These are phyloP conservation scores for Microcebus jonahi DNA, from an alignment of 2,113 vertebrate genomes.

Conservation along the genomic window DNA sequence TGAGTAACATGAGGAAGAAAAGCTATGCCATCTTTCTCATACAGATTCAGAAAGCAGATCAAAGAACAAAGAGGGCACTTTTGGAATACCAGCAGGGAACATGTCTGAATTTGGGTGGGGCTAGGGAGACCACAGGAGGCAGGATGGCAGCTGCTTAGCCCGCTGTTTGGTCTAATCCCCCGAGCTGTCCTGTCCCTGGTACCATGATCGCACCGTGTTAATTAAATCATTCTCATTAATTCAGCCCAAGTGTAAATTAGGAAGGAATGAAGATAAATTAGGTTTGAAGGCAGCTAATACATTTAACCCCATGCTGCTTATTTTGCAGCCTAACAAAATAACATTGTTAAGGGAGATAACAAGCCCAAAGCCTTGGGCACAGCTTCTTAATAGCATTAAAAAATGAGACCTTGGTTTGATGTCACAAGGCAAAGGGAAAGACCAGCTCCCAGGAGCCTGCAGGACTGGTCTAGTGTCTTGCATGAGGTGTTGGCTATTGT, in stretches of 20 bases:
- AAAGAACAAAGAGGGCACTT: slow-evolving; percentile 53
- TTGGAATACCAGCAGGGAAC: slow-evolving; percentile 22
- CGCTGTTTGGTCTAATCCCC: slow-evolving; percentile 25
- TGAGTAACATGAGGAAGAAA: neutral
- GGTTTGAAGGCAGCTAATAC: slow-evolving; percentile 82
- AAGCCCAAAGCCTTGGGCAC: slow-evolving; percentile 82
- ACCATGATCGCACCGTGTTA: slow-evolving; percentile 78
- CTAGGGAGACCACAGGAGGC: neutral
- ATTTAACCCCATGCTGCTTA: slow-evolving; percentile 87
- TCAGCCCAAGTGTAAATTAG: slow-evolving; percentile 85
- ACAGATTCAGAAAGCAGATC: neutral
- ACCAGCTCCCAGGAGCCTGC: slow-evolving; percentile 65
- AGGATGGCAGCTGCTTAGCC: slow-evolving; percentile 65
- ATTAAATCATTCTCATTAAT: slow-evolving; percentile 88
- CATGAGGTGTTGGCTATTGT: neutral
- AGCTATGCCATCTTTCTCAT: neutral
- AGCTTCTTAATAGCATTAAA: slow-evolving; percentile 83
- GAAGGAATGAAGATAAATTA: slow-evolving; percentile 87
- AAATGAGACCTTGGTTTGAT: slow-evolving; percentile 80
- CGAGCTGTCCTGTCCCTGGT: slow-evolving; percentile 71
- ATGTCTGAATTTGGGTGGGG: neutral
- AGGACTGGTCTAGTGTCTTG: slow-evolving; percentile 57
- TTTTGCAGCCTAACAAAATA: slow-evolving; percentile 85
- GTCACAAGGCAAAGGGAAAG: slow-evolving; percentile 72
- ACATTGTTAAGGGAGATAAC: slow-evolving; percentile 83